These are phyloP conservation scores for Stenichneumon culpator DNA, from an alignment of 2,888 invertebrate genomes.

Conservation along the genomic window DNA sequence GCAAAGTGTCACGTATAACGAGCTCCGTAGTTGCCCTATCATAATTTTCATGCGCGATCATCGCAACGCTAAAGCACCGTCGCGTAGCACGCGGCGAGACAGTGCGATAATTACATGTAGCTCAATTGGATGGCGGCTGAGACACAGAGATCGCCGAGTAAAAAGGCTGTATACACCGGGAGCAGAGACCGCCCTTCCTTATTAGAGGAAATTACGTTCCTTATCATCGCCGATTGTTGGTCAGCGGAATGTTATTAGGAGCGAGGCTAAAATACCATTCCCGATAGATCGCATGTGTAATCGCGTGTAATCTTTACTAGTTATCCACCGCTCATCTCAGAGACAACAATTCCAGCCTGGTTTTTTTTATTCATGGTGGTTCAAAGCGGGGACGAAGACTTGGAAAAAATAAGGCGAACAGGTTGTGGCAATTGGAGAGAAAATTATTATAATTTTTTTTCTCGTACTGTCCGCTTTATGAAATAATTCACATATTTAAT, in stretches of 20 bases:
- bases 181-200: constrained; percentile 54
- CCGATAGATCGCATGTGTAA: constrained; percentile 32
- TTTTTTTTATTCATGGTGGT: constrained; percentile 23
- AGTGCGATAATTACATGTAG: constrained; percentile 65
- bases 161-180: constrained; percentile 30
- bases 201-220: constrained; percentile 58
- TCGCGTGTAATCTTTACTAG: constrained; percentile 42
- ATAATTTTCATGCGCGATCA: constrained; percentile 41
- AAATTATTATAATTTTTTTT: background rate
- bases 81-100: constrained; percentile 41
- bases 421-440: background rate
- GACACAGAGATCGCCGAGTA: constrained; percentile 30
- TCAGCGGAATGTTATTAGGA: constrained; percentile 45
- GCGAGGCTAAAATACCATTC: constrained; percentile 20
- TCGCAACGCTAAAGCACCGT: constrained; percentile 15
- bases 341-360: constrained; percentile 33
- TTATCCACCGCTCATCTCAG: constrained; percentile 41
- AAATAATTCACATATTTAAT: background rate
- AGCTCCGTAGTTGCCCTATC: constrained; percentile 19
- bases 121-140: constrained; percentile 61
- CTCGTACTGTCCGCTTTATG: background rate
- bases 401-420: background rate
- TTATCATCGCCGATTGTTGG: constrained; percentile 5
- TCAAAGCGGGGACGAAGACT: background rate
- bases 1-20: constrained; percentile 41